Evolutionary conservation across 2,797 vertebrate genomes (phyloP), one percentile per base, ranked within the genome.

Genomic region (Amniataba percoides): DNA sequence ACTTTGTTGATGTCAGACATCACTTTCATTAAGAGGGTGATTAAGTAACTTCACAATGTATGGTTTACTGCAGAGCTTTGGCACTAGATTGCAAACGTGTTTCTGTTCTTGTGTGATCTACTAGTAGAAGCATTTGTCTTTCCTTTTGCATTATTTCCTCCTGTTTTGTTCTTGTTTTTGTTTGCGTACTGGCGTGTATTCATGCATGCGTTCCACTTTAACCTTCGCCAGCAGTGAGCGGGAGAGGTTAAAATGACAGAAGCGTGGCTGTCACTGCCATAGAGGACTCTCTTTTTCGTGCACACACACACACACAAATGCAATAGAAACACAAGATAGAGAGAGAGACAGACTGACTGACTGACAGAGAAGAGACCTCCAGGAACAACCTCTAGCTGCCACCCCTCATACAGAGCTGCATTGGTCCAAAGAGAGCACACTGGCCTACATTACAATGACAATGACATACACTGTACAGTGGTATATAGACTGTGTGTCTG

Each of bases 381-480:
- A 85, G 83, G 74, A 89, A 86, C 83, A 88, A 84, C 76, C 27
- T 82, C 61, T 78, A 86, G 80, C 78, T 85, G 77, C 69, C 80
- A 74, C 31, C 71, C 61, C 77, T 81, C 76, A 71, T 84, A 60
- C 67, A 71, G 75, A 80, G 66, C 81, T 71, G 73, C 67, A 69
- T 71, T 70, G 81, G 61, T 83, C 68, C 49, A 77, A 77, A 75
- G 70, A 83, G 77, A 88, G 78, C 81, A 85, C 65, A 25, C 59
- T 87, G 84, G 74, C 83, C 89, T 85, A 90, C 78, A 90, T 90
- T 86, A 78, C 71, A 86, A 63, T 89, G 84, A 88, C 82, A 81
- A 58, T 78, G 83, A 85, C 67, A 69, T 65, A 68, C 61, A 79
- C 43, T 68, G 70, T 77, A 46, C 59, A 59, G 59, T 27, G 15